These are phyloP conservation scores for Aphaenogaster rudis DNA, from an alignment of 1,140 invertebrate genomes.

Conservation along the genomic window DNA sequence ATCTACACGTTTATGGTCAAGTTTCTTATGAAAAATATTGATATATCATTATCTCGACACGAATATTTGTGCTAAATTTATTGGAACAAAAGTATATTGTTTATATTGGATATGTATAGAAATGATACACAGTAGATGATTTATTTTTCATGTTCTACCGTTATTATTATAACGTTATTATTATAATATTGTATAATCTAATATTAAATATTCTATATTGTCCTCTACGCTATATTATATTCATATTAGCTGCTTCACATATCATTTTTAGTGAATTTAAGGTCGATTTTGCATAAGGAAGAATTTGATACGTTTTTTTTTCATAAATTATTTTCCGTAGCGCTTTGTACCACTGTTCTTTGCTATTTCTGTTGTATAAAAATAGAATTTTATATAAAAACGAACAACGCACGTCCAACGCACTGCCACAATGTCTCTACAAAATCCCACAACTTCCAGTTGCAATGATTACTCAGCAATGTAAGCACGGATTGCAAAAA, in stretches of 20 bases:
- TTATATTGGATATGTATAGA: not conserved
- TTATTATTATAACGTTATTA: not conserved
- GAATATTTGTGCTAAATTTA: not conserved
- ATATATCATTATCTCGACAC: not conserved
- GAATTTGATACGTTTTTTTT: not conserved
- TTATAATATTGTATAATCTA: not conserved
- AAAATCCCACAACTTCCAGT: conserved; percentile 26
- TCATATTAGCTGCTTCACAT: not conserved
- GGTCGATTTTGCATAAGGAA: not conserved
- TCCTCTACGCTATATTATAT: not conserved
- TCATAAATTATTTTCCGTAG: conserved; percentile 1
- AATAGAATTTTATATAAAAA: conserved; percentile 32
- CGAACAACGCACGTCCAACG: not conserved
- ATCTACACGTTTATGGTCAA: not conserved
- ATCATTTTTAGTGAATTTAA: conserved; percentile 16
- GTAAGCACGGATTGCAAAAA: conserved; percentile 48
- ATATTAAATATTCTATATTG: not conserved
- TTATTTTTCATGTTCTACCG: not conserved
- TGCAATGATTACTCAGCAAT: conserved; percentile 35
- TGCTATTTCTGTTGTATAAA: not conserved
- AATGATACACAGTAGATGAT: not conserved
- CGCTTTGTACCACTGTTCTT: not conserved
- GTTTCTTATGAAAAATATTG: not conserved
- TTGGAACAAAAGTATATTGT: not conserved
- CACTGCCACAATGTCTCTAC: not conserved